Base-by-base conservation (phyloP, 2,113 vertebrate genomes). In the Hemibagrus wyckioides region DNA sequence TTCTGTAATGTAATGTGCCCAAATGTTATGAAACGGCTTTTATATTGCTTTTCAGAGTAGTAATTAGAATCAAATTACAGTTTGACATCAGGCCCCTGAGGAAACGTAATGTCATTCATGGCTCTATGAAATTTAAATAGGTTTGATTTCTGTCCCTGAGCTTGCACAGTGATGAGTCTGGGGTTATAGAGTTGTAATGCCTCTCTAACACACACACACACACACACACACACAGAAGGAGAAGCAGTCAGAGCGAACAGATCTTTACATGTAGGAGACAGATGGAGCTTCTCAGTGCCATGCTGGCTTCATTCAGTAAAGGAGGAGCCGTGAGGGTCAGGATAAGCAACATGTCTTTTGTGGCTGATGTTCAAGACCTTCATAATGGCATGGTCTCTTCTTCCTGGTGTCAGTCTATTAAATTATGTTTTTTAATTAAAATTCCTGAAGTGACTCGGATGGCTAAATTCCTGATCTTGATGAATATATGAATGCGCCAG, bases 41-140 rank as follows among this genome's bases (percentile, higher is more conserved):
- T 87, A 89, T 90, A 89, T 92, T 91, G 91, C 91, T 90, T 88
- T 88, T 84, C 89, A 89, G 87, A 87, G 90, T 90, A 90, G 90
- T 93, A 93, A 93, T 92, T 91, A 90, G 90, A 92, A 92, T 93
- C 91, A 93, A 94, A 93, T 93, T 90, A 90, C 88, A 93, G 87
- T 88, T 86, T 91, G 89, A 89, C 89, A 90, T 92, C 90, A 87
- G 91, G 88, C 88, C 84, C 88, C 80, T 85, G 79, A 81, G 39
- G 30, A 88, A 89, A 90, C 92, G 73, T 85, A 67, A 89, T 92
- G 88, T 92, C 85, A 86, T 85, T 86, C 77, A 44, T 61, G 57
- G 82, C 80, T 82, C 56, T 81, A 17, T 52, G 65, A 54, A 59
- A 80, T 77, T 69, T 21, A 50, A 39, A 87, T 77, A 59, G 69